Evolutionary conservation across 2,113 vertebrate genomes (phyloP).

Genomic region (Mirza zaza): DNA sequence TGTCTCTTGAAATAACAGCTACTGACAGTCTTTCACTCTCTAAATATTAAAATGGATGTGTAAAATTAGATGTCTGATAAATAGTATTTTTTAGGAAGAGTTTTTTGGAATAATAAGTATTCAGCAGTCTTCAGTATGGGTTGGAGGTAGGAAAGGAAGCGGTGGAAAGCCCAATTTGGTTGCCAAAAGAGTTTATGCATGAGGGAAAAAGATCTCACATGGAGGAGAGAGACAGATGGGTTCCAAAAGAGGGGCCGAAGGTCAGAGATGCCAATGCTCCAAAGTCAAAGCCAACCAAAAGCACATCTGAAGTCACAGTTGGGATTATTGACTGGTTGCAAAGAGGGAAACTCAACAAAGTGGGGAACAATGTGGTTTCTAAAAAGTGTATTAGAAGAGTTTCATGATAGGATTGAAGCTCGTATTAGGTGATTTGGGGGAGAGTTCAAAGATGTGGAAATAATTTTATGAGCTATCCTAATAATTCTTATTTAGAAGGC

Average conservation of each 20-base stretch:
- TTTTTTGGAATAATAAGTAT: constrained; percentile 39
- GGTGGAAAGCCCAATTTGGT: not conserved
- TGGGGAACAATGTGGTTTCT: not conserved
- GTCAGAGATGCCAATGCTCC: not conserved
- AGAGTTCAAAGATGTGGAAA: not conserved
- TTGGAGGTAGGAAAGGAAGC: not conserved
- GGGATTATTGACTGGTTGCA: not conserved
- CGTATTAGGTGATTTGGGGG: not conserved
- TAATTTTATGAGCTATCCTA: not conserved
- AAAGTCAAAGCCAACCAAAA: not conserved
- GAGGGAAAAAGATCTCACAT: not conserved
- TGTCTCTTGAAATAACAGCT: constrained; percentile 70
- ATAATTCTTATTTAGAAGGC: not conserved
- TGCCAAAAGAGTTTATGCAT: not conserved
- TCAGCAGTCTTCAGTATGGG: not conserved
- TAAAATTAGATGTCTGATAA: constrained; percentile 58
- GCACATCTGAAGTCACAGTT: not conserved
- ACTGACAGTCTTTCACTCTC: constrained; percentile 70
- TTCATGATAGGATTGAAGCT: not conserved
- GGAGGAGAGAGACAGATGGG: not conserved
- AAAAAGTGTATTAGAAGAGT: not conserved
- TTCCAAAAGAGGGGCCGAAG: not conserved
- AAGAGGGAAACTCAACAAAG: not conserved
- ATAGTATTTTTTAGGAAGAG: not conserved
- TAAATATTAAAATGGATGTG: constrained; percentile 69